Conservation (phyloP, 1,140 invertebrate genomes). For the Lucilia sericata region DNA sequence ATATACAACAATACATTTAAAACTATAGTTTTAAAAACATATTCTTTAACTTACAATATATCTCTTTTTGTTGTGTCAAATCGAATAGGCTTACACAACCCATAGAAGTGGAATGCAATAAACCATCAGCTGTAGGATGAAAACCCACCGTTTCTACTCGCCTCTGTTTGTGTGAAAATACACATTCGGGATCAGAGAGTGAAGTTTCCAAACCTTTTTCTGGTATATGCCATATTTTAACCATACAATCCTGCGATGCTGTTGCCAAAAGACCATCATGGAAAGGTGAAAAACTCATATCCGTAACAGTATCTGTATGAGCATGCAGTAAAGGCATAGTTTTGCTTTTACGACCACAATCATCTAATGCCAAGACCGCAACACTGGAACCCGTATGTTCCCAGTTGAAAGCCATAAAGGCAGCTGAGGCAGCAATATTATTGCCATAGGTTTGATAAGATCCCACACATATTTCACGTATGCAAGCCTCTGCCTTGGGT, state of each 20-base stretch:
- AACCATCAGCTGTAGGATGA: conserved; percentile 86
- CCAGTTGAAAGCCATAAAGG: conserved; percentile 94
- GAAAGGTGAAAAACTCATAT: conserved; percentile 95
- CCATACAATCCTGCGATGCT: conserved; percentile 90
- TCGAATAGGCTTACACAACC: conserved; percentile 90
- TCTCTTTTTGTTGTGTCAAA: conserved; percentile 82
- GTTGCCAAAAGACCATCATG: conserved; percentile 92
- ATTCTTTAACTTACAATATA: conserved; percentile 74
- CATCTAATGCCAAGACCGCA: conserved; percentile 86
- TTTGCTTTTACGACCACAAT: conserved; percentile 87
- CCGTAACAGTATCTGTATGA: conserved; percentile 91
- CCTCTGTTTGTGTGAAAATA: conserved; percentile 83
- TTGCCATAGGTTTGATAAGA: conserved; percentile 94
- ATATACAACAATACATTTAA: conserved; percentile 13
- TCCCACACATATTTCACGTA: conserved; percentile 89
- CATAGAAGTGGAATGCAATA: conserved; percentile 84
- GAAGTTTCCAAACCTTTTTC: conserved; percentile 82
- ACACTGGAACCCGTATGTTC: conserved; percentile 88
- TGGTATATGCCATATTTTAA: conserved; percentile 90
- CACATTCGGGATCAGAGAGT: conserved; percentile 83
- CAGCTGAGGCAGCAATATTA: conserved; percentile 90
- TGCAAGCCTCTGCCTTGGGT: conserved; percentile 90
- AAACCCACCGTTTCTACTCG: conserved; percentile 88
- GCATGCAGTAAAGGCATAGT: conserved; percentile 86
- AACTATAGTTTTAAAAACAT: background rate